These are phyloP conservation scores for Iguana delicatissima DNA, from an alignment of 2,797 vertebrate genomes.

Conservation along the genomic window DNA sequence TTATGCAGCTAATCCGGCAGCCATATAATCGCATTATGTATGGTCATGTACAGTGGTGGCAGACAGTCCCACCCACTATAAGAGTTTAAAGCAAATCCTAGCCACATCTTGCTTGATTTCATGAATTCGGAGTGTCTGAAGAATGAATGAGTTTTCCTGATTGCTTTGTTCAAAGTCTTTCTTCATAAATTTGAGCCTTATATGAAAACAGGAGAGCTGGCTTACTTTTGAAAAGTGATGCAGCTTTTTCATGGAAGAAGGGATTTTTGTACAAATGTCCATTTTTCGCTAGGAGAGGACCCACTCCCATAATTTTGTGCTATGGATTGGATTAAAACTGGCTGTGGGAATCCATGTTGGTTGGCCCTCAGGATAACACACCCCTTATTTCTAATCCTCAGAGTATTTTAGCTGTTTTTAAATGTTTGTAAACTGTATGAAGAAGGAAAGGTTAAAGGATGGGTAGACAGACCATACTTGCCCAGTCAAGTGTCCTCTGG, in stretches of 20 bases:
- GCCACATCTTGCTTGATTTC: constrained; percentile 5
- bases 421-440: neutral
- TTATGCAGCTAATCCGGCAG: constrained; percentile 25
- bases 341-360: neutral
- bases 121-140: neutral
- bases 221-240: constrained; percentile 1
- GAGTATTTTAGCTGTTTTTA: neutral
- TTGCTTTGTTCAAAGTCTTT: neutral
- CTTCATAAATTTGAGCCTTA: neutral
- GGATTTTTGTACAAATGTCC: neutral
- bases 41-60: constrained; percentile 8
- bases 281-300: neutral
- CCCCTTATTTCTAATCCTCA: neutral
- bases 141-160: neutral
- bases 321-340: neutral
- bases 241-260: neutral
- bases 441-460: neutral
- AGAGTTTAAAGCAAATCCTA: constrained; percentile 22
- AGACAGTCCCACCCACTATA: neutral
- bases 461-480: neutral
- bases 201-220: neutral
- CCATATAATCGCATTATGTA: constrained; percentile 27
- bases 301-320: neutral
- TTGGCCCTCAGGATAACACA: neutral
- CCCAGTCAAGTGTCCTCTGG: neutral